These are phyloP conservation scores for Sepiola atlantica DNA, from an alignment of 2,888 invertebrate species.

Conservation along the genomic window DNA sequence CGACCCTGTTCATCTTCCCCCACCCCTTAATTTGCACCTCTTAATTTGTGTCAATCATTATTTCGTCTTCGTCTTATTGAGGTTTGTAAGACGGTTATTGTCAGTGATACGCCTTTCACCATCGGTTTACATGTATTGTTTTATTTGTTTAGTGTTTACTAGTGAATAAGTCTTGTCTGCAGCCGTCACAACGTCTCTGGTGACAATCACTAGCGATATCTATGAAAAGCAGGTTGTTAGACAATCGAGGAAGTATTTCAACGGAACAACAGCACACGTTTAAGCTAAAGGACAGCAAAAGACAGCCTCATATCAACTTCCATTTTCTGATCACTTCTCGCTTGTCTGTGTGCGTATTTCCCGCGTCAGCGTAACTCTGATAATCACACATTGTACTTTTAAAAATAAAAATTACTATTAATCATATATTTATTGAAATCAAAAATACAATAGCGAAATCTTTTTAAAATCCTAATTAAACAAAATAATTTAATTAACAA, in stretches of 20 bases:
- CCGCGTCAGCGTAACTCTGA: too few relatives aligned
- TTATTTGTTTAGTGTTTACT: not conserved
- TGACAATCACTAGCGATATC: not conserved
- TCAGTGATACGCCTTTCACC: not conserved
- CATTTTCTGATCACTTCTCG: too few relatives aligned
- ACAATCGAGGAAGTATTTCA: not conserved
- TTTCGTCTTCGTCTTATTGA: not conserved
- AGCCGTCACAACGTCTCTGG: not conserved
- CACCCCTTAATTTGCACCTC: too few relatives aligned
- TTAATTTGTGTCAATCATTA: not conserved
- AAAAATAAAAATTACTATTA: too few relatives aligned
- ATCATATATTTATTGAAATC: too few relatives aligned
- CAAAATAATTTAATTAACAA: too few relatives aligned
- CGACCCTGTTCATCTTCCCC: not conserved
- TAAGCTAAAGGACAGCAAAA: too few relatives aligned
- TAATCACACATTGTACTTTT: too few relatives aligned
- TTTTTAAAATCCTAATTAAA: too few relatives aligned
- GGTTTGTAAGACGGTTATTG: not conserved
- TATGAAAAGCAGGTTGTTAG: not conserved
- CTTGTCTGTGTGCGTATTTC: too few relatives aligned
- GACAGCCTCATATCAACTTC: too few relatives aligned
- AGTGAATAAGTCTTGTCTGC: not conserved
- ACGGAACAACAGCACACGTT: not conserved
- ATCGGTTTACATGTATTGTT: not conserved
- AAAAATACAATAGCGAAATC: too few relatives aligned